Evolutionary conservation across 1,140 invertebrate species (phyloP).

Genomic region (Bombus fervidus): DNA sequence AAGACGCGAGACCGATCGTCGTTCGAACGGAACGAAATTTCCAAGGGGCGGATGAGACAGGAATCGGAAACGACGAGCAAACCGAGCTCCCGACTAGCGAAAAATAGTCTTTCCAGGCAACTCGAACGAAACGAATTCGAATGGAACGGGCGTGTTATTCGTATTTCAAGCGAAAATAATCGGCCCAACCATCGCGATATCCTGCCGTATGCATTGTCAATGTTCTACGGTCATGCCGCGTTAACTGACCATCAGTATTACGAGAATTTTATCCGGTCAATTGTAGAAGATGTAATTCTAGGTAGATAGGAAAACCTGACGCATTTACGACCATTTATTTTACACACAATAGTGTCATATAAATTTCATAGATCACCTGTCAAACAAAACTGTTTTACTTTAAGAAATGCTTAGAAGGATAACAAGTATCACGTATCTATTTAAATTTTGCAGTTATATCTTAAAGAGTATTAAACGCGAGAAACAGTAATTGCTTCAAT

Average conservation of each 20-base stretch:
- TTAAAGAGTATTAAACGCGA: too few species aligned
- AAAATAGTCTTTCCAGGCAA: constrained; percentile 26
- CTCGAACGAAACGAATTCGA: constrained; percentile 41
- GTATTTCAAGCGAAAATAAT: constrained; percentile 67
- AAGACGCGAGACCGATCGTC: constrained; percentile 34
- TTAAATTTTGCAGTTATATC: too few species aligned
- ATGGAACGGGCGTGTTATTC: constrained; percentile 56
- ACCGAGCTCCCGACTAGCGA: constrained; percentile 18
- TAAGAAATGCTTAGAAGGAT: background rate
- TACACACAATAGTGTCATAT: background rate
- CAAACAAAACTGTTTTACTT: background rate
- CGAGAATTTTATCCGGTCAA: background rate
- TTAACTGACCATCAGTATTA: background rate
- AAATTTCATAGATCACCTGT: too few species aligned
- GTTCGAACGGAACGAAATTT: constrained; percentile 28
- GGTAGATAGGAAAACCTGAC: background rate
- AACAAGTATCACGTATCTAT: too few species aligned
- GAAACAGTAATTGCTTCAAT: too few species aligned
- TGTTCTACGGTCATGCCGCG: background rate
- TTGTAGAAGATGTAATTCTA: background rate
- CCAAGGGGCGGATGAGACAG: constrained; percentile 1
- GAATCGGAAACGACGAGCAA: constrained; percentile 28
- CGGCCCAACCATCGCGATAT: constrained; percentile 57
- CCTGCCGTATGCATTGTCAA: constrained; percentile 30
- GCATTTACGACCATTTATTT: background rate